Evolutionary conservation across 1,140 invertebrate species (phyloP), one percentile per base, ranked within the genome.

Genomic region (Pygmarrhopalites habei): DNA sequence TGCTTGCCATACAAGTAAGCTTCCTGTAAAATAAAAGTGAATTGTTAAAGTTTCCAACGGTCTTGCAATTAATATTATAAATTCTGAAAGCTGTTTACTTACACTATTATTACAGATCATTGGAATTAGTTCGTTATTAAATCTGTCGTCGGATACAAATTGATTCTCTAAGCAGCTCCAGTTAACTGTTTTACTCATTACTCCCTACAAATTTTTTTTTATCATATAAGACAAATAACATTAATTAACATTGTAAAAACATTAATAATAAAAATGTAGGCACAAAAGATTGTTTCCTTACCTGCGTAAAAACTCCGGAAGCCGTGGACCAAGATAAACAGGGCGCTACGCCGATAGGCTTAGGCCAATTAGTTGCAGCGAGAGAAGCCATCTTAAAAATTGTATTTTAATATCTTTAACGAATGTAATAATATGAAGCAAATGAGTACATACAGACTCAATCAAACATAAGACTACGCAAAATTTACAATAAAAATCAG

Each of bases 321-420:
- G 95, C 95, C 25, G 94, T 96, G 1, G 91, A 93, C 92, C 95
- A 98, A 0, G 95, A 96, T 12, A 99, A 79, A 75, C 94, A 98
- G 44, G 96, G 95, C 23, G 98, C 85, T 52, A 98, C 77, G 5
- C 90, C 86, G 64, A 98, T 79, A 10, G 95, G 95, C 76, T 94
- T 89, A 5, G 87, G 88, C 89, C 92, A 96, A 78, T 87, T 95
- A 44, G 90, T 89, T 25, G 93, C 95, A 68, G 93, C 92, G 69
- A 98, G 79, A 25, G 92, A 94, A 68, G 95, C 95, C 94, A 98
- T 98, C 90, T 96, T 74, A 59, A 76, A 75, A 41, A 12, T n/a
- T 12, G n/a, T 41, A 12, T 25, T 51, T 51, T n/a, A n/a, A n/a
- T n/a, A n/a, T n/a, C n/a, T n/a, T n/a, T n/a, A n/a, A n/a, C n/a